Conservation (phyloP, 2,113 vertebrate genomes). For the Thunnus maccoyii region DNA sequence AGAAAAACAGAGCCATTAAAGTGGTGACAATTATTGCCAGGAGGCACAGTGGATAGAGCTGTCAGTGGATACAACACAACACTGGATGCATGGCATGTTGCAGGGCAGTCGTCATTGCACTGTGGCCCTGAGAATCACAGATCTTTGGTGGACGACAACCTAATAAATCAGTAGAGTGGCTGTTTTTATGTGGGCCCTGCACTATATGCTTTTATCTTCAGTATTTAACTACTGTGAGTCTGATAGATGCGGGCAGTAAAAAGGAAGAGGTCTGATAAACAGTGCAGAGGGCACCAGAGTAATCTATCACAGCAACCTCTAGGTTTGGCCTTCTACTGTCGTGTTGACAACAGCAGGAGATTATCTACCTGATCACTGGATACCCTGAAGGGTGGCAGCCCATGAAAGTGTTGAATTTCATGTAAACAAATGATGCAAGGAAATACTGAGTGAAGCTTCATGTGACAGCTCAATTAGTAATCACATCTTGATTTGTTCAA, state of each 20-base stretch:
- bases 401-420: neutral
- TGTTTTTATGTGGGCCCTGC: constrained; percentile 62
- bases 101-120: constrained; percentile 33
- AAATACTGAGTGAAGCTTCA: neutral
- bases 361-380: constrained; percentile 32
- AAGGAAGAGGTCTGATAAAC: constrained; percentile 68
- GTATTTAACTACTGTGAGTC: constrained; percentile 67
- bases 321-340: constrained; percentile 48
- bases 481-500: neutral
- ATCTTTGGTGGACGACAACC: constrained; percentile 49
- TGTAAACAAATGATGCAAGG: neutral
- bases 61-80: constrained; percentile 35
- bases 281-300: constrained; percentile 39
- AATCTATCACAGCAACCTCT: constrained; percentile 54
- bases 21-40: constrained; percentile 44
- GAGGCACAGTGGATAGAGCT: constrained; percentile 30
- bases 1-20: constrained; percentile 40
- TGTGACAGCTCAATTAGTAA: neutral
- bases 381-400: constrained; percentile 11
- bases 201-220: constrained; percentile 70
- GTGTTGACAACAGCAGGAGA: constrained; percentile 8
- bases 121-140: constrained; percentile 64
- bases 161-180: constrained; percentile 68
- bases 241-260: constrained; percentile 68
- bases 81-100: constrained; percentile 23